Base-by-base conservation (phyloP, 2,888 invertebrate species). In the Entomobrya multifasciata region DNA sequence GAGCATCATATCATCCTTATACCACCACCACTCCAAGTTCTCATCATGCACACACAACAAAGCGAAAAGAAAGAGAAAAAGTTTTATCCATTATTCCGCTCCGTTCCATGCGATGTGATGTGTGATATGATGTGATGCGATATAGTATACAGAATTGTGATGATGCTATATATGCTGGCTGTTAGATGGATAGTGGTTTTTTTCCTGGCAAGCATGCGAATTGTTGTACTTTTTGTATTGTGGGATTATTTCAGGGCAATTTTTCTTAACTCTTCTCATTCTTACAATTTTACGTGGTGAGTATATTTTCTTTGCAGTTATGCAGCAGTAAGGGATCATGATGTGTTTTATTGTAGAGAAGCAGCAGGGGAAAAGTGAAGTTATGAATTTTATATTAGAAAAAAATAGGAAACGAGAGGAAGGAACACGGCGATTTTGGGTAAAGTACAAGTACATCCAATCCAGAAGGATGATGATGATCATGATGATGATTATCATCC, bases 31-130 rank as follows among this genome's bases (percentile, higher is more conserved):
- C n/a, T n/a, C n/a, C 36, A 36, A 36, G 36, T 36, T 36, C 36
- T 36, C 36, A 36, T 36, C 36, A 36, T 36, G 36, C 36, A 36
- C 36, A 36, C 36, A 36, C 4, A 36, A 36, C 36, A 36, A 4
- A 36, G 8, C 36, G 52, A 52, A 52, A 52, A 27, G 27, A 30
- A 6, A 30, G 30, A 60, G 15, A 13, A 27, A 60, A 60, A 60
- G 13, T 27, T 60, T 60, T 60, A 60, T 60, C 60, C 60, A 60
- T 60, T 60, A 60, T 36, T 36, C 60, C 27, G 13, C 27, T 60
- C 27, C 60, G 52, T 60, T 60, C 60, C 60, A 15, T 30, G 5
- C 52, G 20, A 52, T 52, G 20, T 52, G 20, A 52, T 52, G 17
- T 52, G 52, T 36, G 36, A n/a, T n/a, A n/a, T n/a, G n/a, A n/a